Evolutionary conservation across 2,113 vertebrate species (phyloP).

Genomic region (Clarias macrocephalus): DNA sequence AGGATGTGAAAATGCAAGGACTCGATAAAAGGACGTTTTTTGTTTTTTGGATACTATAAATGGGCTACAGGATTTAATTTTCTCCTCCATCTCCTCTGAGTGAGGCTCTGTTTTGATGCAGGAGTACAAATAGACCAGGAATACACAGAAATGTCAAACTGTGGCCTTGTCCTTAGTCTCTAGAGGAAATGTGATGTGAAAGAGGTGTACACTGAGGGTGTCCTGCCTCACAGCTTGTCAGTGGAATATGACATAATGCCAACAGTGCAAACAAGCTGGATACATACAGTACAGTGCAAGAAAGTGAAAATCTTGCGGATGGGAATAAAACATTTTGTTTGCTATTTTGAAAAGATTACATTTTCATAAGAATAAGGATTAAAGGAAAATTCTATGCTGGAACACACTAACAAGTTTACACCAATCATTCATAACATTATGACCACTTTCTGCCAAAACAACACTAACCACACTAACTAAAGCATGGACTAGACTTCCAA

Average conservation of each 20-base stretch:
- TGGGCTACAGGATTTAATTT: conserved; percentile 11
- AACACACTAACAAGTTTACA: neutral
- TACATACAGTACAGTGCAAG: neutral
- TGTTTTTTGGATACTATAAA: neutral
- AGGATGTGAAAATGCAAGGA: neutral
- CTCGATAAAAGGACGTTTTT: conserved; percentile 7
- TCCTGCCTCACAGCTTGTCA: conserved; percentile 15
- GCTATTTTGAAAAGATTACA: neutral
- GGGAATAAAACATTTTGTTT: neutral
- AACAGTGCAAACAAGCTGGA: neutral
- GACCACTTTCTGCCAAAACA: too few relatives aligned
- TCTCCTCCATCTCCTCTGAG: neutral
- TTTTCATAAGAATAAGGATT: neutral
- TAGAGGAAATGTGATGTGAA: conserved; percentile 30
- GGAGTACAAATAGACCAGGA: conserved; percentile 13
- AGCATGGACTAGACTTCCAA: too few relatives aligned
- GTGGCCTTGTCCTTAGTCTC: conserved; percentile 25
- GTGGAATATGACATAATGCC: neutral
- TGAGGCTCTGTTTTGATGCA: neutral
- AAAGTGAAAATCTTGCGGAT: neutral
- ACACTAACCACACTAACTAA: too few relatives aligned
- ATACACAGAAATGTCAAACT: conserved; percentile 9
- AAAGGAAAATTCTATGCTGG: neutral
- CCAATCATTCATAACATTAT: too few relatives aligned
- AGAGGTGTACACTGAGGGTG: neutral